Percentiles rank a stretch among this genome's conserved stretches.
These are phyloP conservation scores for Agrotis clavis DNA, from an alignment of 2,888 invertebrate species.

Conservation along the genomic window DNA sequence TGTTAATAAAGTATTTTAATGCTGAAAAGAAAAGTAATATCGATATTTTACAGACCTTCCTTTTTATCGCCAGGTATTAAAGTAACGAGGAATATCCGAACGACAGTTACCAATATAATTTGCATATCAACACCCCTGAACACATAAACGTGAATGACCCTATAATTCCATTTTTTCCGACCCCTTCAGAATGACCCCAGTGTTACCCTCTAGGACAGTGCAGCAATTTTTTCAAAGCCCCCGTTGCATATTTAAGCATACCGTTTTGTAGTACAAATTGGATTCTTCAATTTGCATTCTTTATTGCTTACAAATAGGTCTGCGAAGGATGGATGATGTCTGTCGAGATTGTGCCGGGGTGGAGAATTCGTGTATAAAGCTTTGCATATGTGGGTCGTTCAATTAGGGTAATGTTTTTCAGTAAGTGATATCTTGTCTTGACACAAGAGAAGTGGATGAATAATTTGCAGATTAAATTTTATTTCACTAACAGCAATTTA, in stretches of 20 bases:
- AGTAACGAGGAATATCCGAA: constrained; percentile 17
- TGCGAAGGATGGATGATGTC: constrained; percentile 67
- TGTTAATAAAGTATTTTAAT: neutral
- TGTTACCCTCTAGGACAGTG: constrained; percentile 68
- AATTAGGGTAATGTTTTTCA: constrained; percentile 10
- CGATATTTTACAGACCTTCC: no score
- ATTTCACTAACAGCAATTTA: neutral
- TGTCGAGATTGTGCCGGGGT: constrained; percentile 66
- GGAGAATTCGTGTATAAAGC: constrained; percentile 21
- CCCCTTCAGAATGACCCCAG: constrained; percentile 71
- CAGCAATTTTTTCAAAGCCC: constrained; percentile 75
- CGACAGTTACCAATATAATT: constrained; percentile 49
- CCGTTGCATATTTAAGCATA: constrained; percentile 77
- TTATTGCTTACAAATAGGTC: constrained; percentile 77
- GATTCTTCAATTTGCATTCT: constrained; percentile 79
- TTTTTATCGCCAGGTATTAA: neutral
- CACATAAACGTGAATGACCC: constrained; percentile 60
- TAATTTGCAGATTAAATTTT: neutral
- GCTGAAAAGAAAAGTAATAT: neutral
- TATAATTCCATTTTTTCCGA: constrained; percentile 70
- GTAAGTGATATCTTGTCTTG: constrained; percentile 16
- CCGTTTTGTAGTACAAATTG: constrained; percentile 78
- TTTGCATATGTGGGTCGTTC: neutral
- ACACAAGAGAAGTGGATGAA: neutral
- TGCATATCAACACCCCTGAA: constrained; percentile 53